A percentile compares a stretch with the other conserved stretches of the same genome.
Conservation (phyloP, 64 coral and sea anemone species). For the Orbicella faveolata region DNA sequence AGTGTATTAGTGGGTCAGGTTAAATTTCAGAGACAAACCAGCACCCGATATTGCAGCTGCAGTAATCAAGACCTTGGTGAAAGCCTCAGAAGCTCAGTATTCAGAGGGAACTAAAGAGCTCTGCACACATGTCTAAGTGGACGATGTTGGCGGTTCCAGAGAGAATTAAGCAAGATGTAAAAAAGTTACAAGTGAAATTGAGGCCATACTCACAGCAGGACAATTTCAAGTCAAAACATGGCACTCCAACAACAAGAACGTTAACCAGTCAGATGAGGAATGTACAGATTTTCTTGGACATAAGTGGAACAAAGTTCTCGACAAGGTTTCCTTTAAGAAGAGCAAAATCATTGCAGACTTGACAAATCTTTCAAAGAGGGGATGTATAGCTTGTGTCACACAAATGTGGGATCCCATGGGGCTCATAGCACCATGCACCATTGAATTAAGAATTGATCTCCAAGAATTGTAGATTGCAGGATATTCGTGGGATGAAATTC, state of each 20-base stretch:
- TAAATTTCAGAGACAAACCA: constrained; percentile 4
- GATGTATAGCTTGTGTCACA: neutral
- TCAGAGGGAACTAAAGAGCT: neutral
- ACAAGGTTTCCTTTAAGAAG: too few species aligned
- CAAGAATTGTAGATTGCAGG: constrained; percentile 42
- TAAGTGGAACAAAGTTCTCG: too few species aligned
- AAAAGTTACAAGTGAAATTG: constrained; percentile 2
- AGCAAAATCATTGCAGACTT: too few species aligned
- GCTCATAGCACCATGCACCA: neutral
- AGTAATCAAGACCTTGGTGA: too few species aligned
- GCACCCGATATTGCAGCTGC: neutral
- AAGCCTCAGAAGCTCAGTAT: neutral
- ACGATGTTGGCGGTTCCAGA: neutral
- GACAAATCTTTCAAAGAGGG: too few species aligned
- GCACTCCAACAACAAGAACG: too few species aligned
- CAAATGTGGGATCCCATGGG: constrained; percentile 55
- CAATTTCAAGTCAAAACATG: constrained; percentile 13
- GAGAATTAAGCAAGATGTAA: neutral
- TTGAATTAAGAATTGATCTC: constrained; percentile 40
- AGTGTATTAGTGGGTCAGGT: neutral
- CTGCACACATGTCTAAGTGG: neutral
- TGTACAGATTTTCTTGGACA: too few species aligned
- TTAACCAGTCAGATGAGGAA: too few species aligned
- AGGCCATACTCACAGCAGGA: neutral
- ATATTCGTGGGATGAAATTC: constrained; percentile 39